Evolutionary conservation across 2,113 vertebrate species (phyloP).

Genomic region (Hyperopisus bebe): DNA sequence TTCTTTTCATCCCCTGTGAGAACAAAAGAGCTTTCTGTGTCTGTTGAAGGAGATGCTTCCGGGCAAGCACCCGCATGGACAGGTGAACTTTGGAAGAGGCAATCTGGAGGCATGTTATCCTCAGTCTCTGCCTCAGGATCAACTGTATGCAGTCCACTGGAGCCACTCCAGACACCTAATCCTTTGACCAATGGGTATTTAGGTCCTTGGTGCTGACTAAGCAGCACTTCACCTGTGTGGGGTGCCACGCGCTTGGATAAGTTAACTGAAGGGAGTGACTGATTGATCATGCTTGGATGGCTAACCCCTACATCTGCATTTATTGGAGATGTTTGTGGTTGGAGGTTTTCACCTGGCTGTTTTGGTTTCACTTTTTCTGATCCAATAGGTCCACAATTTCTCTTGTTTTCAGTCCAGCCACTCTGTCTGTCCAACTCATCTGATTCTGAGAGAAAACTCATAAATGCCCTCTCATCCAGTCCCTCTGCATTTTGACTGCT

Average conservation of each 20-base stretch:
- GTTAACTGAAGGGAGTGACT: not conserved
- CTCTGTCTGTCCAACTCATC: not conserved
- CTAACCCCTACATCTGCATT: not conserved
- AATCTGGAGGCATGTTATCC: slow-evolving; percentile 9
- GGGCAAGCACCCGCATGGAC: not conserved
- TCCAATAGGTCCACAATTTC: not conserved
- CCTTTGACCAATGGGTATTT: not conserved
- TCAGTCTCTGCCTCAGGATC: slow-evolving; percentile 42
- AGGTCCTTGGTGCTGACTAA: not conserved
- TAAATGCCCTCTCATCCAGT: not conserved
- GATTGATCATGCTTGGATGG: not conserved
- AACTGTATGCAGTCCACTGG: slow-evolving; percentile 2
- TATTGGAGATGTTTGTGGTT: not conserved
- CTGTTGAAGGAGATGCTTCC: slow-evolving; percentile 29
- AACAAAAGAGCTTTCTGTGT: slow-evolving; percentile 43
- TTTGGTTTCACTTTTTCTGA: not conserved
- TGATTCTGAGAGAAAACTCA: slow-evolving; percentile 28
- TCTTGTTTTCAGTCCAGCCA: not conserved
- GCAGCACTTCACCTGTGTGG: not conserved
- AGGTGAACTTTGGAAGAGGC: not conserved
- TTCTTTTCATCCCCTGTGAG: slow-evolving; percentile 28
- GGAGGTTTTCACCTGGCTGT: not conserved
- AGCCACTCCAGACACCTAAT: not conserved
- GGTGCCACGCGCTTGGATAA: not conserved
- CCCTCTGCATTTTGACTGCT: not conserved